Evolutionary conservation across 1,140 invertebrate genomes (phyloP), one percentile per base, ranked within the genome.

Genomic region (Drosophila kurseongensis): DNA sequence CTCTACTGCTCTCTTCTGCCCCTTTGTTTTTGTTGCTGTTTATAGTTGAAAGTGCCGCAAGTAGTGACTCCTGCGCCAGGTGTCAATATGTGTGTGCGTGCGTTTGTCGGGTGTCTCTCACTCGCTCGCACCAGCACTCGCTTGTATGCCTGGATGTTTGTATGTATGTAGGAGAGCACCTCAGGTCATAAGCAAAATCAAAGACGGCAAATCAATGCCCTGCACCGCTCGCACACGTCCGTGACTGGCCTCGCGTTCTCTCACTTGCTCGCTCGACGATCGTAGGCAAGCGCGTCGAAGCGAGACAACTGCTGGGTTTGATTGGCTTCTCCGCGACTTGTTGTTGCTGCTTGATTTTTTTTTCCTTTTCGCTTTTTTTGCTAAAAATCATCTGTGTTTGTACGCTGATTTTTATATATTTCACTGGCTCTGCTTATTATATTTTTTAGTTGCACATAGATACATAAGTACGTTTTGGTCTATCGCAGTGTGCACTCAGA

Each of bases 371-470:
- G 75, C 63, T 84, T 86, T 86, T 88, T 88, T 88, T 55, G 84
- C 84, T 88, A 89, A 89, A 88, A 90, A 89, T 89, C 84, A 89
- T 89, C 84, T 80, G 85, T 84, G 85, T 78, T 88, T 78, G 80
- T 89, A 89, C 84, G 74, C 78, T 88, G 79, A 76, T 88, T 88
- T 89, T 81, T 88, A 81, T 82, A 80, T 84, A 79, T 58, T 89
- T 83, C 60, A 42, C 45, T 67, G 59, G 60, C 65, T 63, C 36
- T 77, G 73, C 73, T 85, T 84, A 85, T 84, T 77, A 80, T 84
- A 84, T 84, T 85, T 84, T 80, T 84, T 85, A 81, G 81, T 85
- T 84, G 72, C 81, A 77, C 78, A 77, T 85, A 69, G 79, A 69
- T 57, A 71, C 65, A 77, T 61, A 78, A 82, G 62, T 80, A 69